Evolutionary conservation across 2,113 vertebrate genomes (phyloP).

Genomic region (Brevimyrus niger): DNA sequence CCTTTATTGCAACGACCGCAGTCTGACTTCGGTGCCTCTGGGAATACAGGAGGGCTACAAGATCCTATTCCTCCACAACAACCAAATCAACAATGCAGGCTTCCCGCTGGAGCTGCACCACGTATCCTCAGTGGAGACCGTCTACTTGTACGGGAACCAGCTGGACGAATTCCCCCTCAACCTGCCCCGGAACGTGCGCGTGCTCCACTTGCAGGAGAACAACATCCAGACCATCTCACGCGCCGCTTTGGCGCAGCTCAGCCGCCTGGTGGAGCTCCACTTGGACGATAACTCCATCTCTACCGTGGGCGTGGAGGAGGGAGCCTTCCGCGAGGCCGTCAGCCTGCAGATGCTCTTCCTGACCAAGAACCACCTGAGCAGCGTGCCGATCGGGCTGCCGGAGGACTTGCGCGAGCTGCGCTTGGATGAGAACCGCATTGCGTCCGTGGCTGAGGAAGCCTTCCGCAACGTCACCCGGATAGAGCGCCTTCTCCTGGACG

Average conservation of each 20-base stretch:
- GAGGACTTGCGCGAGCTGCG: constrained; percentile 84
- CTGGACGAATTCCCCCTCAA: constrained; percentile 96
- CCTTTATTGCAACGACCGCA: constrained; percentile 97
- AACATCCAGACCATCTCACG: constrained; percentile 98
- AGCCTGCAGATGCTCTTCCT: constrained; percentile 93
- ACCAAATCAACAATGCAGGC: constrained; percentile 99
- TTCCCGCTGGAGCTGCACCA: constrained; percentile 90
- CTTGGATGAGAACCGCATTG: constrained; percentile 92
- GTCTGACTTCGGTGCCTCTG: constrained; percentile 97
- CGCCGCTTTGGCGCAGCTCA: constrained; percentile 82
- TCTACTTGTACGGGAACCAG: constrained; percentile 93
- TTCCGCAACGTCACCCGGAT: constrained; percentile 89
- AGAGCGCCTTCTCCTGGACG: constrained; percentile 87
- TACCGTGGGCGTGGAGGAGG: constrained; percentile 92
- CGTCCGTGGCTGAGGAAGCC: constrained; percentile 83
- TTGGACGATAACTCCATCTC: constrained; percentile 97
- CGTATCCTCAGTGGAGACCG: constrained; percentile 83
- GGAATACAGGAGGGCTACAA: constrained; percentile 90
- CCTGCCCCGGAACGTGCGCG: constrained; percentile 83
- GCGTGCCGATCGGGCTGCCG: constrained; percentile 86
- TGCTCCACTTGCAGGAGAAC: constrained; percentile 96
- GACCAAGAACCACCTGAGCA: constrained; percentile 96
- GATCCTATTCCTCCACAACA: constrained; percentile 95
- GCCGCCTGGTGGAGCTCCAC: constrained; percentile 86
- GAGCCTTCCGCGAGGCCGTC: constrained; percentile 85